Base-by-base conservation (phyloP, 2,113 vertebrate genomes). In the Lutjanus erythropterus region DNA sequence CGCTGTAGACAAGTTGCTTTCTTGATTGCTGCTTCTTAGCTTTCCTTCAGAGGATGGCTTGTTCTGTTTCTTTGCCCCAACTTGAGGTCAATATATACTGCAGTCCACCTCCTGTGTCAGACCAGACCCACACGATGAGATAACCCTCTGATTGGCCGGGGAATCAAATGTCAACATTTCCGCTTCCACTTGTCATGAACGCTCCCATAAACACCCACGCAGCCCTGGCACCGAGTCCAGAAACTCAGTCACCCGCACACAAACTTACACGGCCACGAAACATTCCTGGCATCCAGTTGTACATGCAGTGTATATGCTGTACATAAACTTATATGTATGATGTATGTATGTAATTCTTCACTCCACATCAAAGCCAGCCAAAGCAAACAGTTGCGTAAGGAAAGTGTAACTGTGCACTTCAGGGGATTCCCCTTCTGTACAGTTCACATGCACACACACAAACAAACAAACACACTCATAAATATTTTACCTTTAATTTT, bases 131-230 rank as follows among this genome's bases (percentile, higher is more conserved):
- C 68, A 67, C 59, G 44, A 15, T 55, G 21, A 53, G 44, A 69
- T 62, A 42, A 64, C 44, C 19, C 58, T 91, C 73, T 88, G 94
- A 95, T 95, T 95, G 95, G 95, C 81, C 81, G 75, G 78, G 68
- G 92, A 91, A 75, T 93, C 84, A 56, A 86, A 92, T 92, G 86
- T 92, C 91, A 92, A 67, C 6, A 12, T 80, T 88, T 94, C 92
- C 89, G 81, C 83, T 91, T 86, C 71, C 85, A 82, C 84, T 90
- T 81, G 75, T 80, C 85, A 75, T 80, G 84, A 87, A 84, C 78
- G 41, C 80, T 85, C 68, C 84, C 80, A 80, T 53, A 84, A 91
- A 90, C 89, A 90, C 91, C 91, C 91, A 93, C 92, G 27, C 89
- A 65, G 27, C 42, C 70, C 78, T 91, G 91, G 89, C 87, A 88